Percentiles rank a stretch among this genome's conserved stretches.
phyloP scores from a whole-genome alignment of 2,113 vertebrate genomes.

The Calyptomena viridis region DNA sequence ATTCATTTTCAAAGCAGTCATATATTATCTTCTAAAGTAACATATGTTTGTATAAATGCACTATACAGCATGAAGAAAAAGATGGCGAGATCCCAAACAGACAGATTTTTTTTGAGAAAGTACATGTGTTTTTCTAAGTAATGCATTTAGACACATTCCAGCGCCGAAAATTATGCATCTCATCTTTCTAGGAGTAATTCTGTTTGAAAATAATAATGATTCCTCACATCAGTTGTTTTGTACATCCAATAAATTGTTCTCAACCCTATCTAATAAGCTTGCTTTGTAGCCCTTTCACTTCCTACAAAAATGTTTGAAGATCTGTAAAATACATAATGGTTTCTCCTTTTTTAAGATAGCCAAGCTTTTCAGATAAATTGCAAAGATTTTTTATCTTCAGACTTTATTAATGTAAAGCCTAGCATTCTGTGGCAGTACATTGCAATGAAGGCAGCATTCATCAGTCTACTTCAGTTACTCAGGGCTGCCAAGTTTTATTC shows the following conservation, averaged over 20 bases:
- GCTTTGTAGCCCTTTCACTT: not conserved
- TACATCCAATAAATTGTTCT: not conserved
- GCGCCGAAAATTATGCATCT: not conserved
- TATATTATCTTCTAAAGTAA: not conserved
- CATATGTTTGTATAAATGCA: not conserved
- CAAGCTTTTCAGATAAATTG: not conserved
- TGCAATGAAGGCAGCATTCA: not conserved
- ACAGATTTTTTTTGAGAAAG: not conserved
- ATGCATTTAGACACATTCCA: not conserved
- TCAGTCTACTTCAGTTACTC: not conserved
- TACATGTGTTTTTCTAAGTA: not conserved
- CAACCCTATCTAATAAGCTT: not conserved
- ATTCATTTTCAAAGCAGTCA: not conserved
- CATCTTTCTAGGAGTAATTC: not conserved
- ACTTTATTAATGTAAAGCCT: constrained; percentile 7
- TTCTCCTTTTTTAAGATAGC: not conserved
- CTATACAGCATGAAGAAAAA: not conserved
- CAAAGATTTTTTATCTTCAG: not conserved
- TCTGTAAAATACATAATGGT: not conserved
- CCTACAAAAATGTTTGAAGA: not conserved
- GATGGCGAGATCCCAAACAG: not conserved
- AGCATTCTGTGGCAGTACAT: not conserved
- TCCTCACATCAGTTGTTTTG: not conserved
- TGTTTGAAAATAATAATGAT: not conserved
- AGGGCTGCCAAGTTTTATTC: not conserved